Conservation (phyloP, 2,888 invertebrate species). For the Trachelus troglodyta region DNA sequence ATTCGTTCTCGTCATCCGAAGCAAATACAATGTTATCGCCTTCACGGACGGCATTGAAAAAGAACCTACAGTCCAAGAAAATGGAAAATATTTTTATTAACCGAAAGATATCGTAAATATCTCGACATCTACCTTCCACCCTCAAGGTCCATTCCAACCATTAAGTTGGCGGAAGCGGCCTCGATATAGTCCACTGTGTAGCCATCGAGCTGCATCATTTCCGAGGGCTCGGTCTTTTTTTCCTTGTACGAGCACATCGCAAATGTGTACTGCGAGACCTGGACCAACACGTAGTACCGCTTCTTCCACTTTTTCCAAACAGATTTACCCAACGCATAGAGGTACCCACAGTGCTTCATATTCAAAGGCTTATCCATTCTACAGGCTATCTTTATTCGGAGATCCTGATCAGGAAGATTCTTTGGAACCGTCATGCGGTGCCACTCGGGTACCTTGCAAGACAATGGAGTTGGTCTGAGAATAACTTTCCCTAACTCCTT, state of each 20-base stretch:
- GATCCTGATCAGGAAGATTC: conserved; percentile 93
- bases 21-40: conserved; percentile 97
- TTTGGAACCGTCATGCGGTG: conserved; percentile 97
- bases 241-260: conserved; percentile 99
- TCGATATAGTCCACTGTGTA: conserved; percentile 99
- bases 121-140: conserved; percentile 61
- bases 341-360: conserved; percentile 98
- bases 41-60: conserved; percentile 98
- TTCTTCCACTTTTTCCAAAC: conserved; percentile 99
- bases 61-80: conserved; percentile 74
- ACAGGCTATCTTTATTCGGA: conserved; percentile 97
- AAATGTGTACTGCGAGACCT: conserved; percentile 99
- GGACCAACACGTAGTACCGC: conserved; percentile 97
- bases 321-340: conserved; percentile 93
- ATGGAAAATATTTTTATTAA: not conserved
- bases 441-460: conserved; percentile 96
- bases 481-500: conserved; percentile 97
- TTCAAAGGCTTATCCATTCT: conserved; percentile 99
- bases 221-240: conserved; percentile 98
- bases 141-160: conserved; percentile 84
- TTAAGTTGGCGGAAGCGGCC: conserved; percentile 88
- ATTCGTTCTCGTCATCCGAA: conserved; percentile 97
- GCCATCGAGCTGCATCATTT: conserved; percentile 99
- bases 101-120: not conserved
- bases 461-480: conserved; percentile 86